These are phyloP conservation scores for Discoglossus pictus DNA, from an alignment of 2,797 vertebrate genomes.

Conservation along the genomic window DNA sequence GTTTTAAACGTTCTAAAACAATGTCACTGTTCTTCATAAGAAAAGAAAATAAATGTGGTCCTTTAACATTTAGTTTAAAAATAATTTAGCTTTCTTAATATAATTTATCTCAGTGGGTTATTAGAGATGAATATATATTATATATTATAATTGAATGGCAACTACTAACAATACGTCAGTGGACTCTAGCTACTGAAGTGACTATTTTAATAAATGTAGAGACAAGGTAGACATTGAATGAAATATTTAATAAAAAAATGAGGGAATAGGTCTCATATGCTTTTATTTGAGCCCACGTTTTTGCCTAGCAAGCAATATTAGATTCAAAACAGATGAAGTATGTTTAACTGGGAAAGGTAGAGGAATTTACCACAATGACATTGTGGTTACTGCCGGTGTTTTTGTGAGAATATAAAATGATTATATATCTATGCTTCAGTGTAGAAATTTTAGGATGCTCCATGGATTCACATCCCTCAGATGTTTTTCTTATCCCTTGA, in stretches of 20 bases:
- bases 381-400: conserved; percentile 36
- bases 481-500: conserved; percentile 41
- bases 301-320: conserved; percentile 41
- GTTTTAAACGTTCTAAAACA: too few species aligned
- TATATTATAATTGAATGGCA: too few species aligned
- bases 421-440: conserved; percentile 39
- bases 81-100: too few species aligned
- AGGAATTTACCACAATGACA: conserved; percentile 24
- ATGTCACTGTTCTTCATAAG: too few species aligned
- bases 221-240: conserved; percentile 29
- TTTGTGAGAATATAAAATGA: conserved; percentile 37
- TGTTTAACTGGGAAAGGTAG: conserved; percentile 20
- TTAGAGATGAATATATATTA: too few species aligned
- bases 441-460: conserved; percentile 26
- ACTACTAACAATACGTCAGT: too few species aligned
- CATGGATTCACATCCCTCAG: conserved; percentile 45
- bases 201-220: conserved; percentile 15
- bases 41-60: too few species aligned
- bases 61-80: too few species aligned
- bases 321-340: conserved; percentile 38
- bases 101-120: too few species aligned
- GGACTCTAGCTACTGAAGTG: not conserved
- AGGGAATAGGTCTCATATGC: not conserved
- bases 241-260: conserved; percentile 20
- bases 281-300: conserved; percentile 39